Percentiles rank a stretch among this genome's conserved stretches.
These are phyloP conservation scores for Punctoribates punctum DNA, from an alignment of 2,888 invertebrate species.

Conservation along the genomic window DNA sequence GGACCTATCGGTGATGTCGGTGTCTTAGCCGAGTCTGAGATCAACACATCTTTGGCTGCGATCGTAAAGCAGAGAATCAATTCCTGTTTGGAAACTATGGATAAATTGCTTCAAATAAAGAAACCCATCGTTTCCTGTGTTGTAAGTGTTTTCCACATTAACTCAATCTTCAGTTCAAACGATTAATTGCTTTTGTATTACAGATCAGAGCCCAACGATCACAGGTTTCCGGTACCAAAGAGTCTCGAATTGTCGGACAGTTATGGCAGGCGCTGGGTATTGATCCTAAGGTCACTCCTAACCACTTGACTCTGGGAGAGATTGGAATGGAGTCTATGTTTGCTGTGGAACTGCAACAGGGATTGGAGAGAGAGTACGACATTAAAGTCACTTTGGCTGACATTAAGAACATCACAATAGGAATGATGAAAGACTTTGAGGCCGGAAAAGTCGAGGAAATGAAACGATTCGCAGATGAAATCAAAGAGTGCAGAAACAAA, in stretches of 20 bases:
- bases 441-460: slow-evolving; percentile 5
- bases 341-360: slow-evolving; percentile 53
- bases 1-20: slow-evolving; percentile 98
- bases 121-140: slow-evolving; percentile 70
- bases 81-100: slow-evolving; percentile 82
- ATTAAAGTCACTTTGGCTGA: slow-evolving; percentile 4
- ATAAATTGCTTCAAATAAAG: slow-evolving; percentile 81
- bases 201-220: not conserved
- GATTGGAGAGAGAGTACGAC: slow-evolving; percentile 8
- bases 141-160: not conserved
- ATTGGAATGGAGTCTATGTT: slow-evolving; percentile 97
- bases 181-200: not conserved
- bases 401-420: slow-evolving; percentile 16
- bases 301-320: slow-evolving; percentile 72
- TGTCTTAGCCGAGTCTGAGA: slow-evolving; percentile 80
- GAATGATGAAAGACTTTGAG: slow-evolving; percentile 24
- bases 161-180: too few relatives aligned
- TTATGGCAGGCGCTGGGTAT: slow-evolving; percentile 33
- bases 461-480: not conserved
- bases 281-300: slow-evolving; percentile 23
- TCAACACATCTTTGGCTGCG: slow-evolving; percentile 83
- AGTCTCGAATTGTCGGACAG: slow-evolving; percentile 1
- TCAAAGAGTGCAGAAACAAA: not conserved
- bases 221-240: not conserved
- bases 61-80: slow-evolving; percentile 90